Evolutionary conservation across 2,113 vertebrate genomes (phyloP), one percentile per base, ranked within the genome.

Genomic region (Sprattus sprattus): DNA sequence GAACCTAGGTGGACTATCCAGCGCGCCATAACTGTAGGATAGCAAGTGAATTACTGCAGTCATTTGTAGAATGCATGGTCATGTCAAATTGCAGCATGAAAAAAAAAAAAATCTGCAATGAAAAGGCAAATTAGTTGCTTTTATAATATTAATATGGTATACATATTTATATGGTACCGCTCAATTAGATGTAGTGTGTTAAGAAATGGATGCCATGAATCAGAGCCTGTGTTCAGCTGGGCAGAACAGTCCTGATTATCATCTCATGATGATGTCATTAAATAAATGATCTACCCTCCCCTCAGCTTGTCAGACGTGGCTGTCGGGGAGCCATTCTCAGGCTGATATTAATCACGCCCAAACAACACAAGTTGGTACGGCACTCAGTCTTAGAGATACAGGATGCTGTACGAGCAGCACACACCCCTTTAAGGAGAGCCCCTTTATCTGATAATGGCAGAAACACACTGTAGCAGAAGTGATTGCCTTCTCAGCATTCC

Each of bases 201-300:
- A 87, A 87, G 87, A 87, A 87, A 85, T 83, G 86, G 88, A 85
- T 46, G 71, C 81, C 85, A 89, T 90, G 87, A 90, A 90, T 90
- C 89, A 89, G 81, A 3, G 28, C 39, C 80, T 49, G 9, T 83
- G 86, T 83, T 81, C 18, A 45, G 57, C 4, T 13, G 86, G 71
- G 81, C 57, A 60, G 83, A 86, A 85, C 87, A 39, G 39, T 39
- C 39, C 85, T 90, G 81, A 87, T 87, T 87, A 85, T 87, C 44
- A 49, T 86, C 86, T 87, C 75, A 80, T 50, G n/a, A 80, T 87
- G 84, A 45, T 82, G 85, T 87, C 81, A 86, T 90, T 85, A 87
- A 84, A 39, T 81, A 45, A 60, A 57, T 54, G 90, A 85, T 89
- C 57, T 88, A 22, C 89, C 60, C 67, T 75, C 28, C 28, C 32